These are phyloP conservation scores for Bos javanicus DNA, from an alignment of 2,113 vertebrate species.

Conservation along the genomic window DNA sequence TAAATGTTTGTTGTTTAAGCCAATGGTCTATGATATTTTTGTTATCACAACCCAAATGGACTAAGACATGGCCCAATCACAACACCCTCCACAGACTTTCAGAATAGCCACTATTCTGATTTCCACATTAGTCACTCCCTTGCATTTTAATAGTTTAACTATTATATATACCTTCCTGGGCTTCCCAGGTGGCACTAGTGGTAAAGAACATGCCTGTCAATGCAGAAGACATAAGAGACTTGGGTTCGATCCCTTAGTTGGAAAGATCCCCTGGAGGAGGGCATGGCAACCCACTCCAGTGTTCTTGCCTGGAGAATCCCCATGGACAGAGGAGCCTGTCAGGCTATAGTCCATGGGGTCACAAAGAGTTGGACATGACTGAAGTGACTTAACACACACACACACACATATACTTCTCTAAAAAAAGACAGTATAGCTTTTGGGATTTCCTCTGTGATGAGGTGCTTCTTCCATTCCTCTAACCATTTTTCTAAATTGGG, in stretches of 20 bases:
- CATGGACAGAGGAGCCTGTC: background rate
- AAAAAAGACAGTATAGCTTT: background rate
- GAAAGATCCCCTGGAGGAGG: background rate
- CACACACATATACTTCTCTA: background rate
- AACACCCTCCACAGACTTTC: background rate
- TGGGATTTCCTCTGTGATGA: background rate
- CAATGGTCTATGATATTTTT: background rate
- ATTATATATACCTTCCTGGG: background rate
- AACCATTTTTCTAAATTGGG: background rate
- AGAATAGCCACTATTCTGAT: background rate
- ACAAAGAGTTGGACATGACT: background rate
- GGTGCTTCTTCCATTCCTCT: background rate
- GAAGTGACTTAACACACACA: background rate
- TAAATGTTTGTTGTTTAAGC: background rate
- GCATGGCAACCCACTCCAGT: background rate
- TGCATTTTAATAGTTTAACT: background rate
- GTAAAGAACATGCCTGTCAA: background rate
- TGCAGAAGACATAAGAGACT: background rate
- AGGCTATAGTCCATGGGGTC: background rate
- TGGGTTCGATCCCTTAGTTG: background rate
- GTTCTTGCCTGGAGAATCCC: background rate
- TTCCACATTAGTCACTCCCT: background rate
- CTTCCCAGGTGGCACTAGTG: background rate
- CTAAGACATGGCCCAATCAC: background rate
- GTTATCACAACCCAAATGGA: background rate